Evolutionary conservation across 2,888 invertebrate species (phyloP), one percentile per base, ranked within the genome.

Genomic region (Tachina fera): DNA sequence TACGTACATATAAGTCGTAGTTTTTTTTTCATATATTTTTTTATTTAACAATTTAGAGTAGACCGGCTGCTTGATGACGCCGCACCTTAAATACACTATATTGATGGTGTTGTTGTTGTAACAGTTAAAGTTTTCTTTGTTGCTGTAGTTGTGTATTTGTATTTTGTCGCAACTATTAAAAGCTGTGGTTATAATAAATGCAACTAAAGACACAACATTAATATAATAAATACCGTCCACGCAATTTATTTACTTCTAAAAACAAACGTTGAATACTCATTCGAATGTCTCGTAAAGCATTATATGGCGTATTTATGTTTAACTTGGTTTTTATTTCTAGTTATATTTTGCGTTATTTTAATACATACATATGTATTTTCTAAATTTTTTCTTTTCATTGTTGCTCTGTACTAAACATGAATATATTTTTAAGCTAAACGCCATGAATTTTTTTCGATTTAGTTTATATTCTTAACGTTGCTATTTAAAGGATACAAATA

Each of bases 191-290:
- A 75, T 87, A 87, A 83, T 80, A 86, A 86, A 88, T 88, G 87
- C 86, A 88, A 87, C 88, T 83, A 86, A 80, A 86, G 86, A 84
- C 85, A 72, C 88, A 88, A 88, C 88, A 88, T 86, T 87, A 82
- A 89, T 89, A 91, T 91, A 90, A 91, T 90, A 91, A 91, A 91
- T 90, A 89, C 91, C 91, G 91, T 91, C 91, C 91, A 91, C 91
- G 91, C 91, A 91, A 90, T 90, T 90, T 90, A 87, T 87, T 84
- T 84, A 81, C 85, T 79, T 83, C 75, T 61, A 71, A 72, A 81
- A 60, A 71, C 51, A 63, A 76, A 82, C 61, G 45, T 70, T 61
- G 49, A 49, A 76, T 70, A 82, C 61, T 78, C 71, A 74, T 72
- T 76, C 56, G 82, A 51, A 56, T 47, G 74, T 51, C 60, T 82